Evolutionary conservation across 2,888 invertebrate species (phyloP).

Genomic region (Mechanitis messenoides): DNA sequence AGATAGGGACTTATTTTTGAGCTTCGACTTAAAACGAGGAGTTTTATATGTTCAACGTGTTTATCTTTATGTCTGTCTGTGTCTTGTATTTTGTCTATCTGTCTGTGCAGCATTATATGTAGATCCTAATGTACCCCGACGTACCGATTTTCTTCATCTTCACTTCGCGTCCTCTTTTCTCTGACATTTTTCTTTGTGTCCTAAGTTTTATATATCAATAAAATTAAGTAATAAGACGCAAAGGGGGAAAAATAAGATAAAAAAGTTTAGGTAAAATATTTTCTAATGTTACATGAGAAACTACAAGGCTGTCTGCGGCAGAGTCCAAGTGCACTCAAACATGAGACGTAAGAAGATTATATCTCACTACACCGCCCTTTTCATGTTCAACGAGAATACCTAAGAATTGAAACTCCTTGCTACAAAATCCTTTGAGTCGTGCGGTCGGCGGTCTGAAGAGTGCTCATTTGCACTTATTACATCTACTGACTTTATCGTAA

Average conservation of each 20-base stretch:
- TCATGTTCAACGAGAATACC: slow-evolving; percentile 14
- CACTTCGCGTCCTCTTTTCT: too few relatives aligned
- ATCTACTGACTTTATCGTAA: neutral
- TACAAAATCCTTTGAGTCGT: slow-evolving; percentile 14
- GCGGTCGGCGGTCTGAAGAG: neutral
- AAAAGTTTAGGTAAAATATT: slow-evolving; percentile 3
- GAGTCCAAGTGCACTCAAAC: slow-evolving; percentile 16
- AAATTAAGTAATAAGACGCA: neutral
- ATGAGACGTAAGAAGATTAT: slow-evolving; percentile 19
- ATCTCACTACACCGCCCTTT: slow-evolving; percentile 16
- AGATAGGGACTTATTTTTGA: too few relatives aligned
- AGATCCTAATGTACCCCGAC: too few relatives aligned
- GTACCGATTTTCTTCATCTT: too few relatives aligned
- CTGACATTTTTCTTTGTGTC: too few relatives aligned
- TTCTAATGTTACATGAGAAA: slow-evolving; percentile 6
- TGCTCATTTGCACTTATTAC: neutral
- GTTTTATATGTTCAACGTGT: too few relatives aligned
- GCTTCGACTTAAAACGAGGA: too few relatives aligned
- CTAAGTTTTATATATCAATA: too few relatives aligned
- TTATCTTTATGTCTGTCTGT: too few relatives aligned
- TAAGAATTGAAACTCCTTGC: slow-evolving; percentile 13
- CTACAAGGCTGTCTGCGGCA: slow-evolving; percentile 15
- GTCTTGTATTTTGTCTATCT: too few relatives aligned
- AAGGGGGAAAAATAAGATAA: neutral
- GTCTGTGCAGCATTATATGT: too few relatives aligned